phyloP scores from a whole-genome alignment of 2,797 vertebrate species.

The Bufotes viridis region DNA sequence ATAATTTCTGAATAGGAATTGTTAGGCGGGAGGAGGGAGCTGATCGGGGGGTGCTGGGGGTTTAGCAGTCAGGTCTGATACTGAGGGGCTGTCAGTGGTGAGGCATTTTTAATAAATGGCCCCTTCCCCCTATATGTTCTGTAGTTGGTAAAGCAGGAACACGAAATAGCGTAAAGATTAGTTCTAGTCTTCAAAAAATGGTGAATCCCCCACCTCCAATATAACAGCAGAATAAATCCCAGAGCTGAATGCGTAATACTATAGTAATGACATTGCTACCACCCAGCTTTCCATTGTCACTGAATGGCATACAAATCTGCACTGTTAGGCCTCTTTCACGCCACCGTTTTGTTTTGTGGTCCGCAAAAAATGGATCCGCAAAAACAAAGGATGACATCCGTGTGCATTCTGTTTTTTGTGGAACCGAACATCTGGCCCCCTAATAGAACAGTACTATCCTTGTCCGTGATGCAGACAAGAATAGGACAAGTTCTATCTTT shows the following conservation, averaged over 20 bases:
- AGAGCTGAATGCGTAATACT: not conserved
- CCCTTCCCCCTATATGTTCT: too few relatives aligned
- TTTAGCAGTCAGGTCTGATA: not conserved
- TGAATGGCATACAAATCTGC: not conserved
- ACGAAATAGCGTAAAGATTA: not conserved
- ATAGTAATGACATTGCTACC: not conserved
- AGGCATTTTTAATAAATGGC: not conserved
- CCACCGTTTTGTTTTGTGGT: too few relatives aligned
- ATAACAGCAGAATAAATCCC: not conserved
- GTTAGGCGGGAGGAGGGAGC: constrained; percentile 68
- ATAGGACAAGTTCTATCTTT: too few relatives aligned
- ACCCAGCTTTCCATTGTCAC: not conserved
- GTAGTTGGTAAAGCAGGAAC: not conserved
- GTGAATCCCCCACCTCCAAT: not conserved
- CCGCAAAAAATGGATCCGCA: too few relatives aligned
- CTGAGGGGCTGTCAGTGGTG: not conserved
- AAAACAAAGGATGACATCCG: too few relatives aligned
- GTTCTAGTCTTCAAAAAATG: not conserved
- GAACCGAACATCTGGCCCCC: too few relatives aligned
- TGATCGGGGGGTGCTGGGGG: constrained; percentile 64
- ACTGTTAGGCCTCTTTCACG: too few relatives aligned
- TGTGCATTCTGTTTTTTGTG: too few relatives aligned
- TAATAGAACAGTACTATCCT: too few relatives aligned
- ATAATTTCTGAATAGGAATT: constrained; percentile 70
- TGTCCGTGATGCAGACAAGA: too few relatives aligned